phyloP scores from a whole-genome alignment of 1,140 invertebrate species.

The Heliconius hermathena region DNA sequence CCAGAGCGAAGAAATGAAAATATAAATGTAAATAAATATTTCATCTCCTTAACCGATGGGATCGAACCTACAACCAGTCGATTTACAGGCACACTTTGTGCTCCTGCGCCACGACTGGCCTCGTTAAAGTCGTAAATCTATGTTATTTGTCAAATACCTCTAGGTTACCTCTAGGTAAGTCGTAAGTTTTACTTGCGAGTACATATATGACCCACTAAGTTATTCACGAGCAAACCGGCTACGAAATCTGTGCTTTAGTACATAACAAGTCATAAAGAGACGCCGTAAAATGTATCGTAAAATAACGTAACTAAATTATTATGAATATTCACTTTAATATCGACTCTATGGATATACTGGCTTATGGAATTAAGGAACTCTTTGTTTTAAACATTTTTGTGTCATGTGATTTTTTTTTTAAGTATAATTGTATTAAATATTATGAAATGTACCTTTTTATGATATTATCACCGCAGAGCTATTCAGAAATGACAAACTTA shows the following conservation, averaged over 20 bases:
- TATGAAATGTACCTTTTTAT: background rate
- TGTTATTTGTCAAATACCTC: background rate
- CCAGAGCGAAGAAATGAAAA: too few relatives aligned
- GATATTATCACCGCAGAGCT: too few relatives aligned
- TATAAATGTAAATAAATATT: too few relatives aligned
- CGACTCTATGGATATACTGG: background rate
- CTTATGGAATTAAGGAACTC: background rate
- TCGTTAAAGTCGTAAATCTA: background rate
- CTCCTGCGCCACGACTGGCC: too few relatives aligned
- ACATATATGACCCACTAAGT: conserved; percentile 56
- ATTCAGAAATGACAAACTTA: too few relatives aligned
- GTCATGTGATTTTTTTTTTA: background rate
- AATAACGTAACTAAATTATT: conserved; percentile 65
- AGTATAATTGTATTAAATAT: background rate
- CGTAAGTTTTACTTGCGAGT: conserved; percentile 24
- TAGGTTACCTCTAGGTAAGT: conserved; percentile 18
- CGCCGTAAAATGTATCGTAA: conserved; percentile 62
- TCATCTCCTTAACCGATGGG: too few relatives aligned
- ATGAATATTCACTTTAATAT: conserved; percentile 63
- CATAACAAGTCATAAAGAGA: conserved; percentile 72
- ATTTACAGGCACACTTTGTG: too few relatives aligned
- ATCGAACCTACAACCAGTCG: too few relatives aligned
- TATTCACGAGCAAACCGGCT: conserved; percentile 64
- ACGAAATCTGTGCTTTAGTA: conserved; percentile 71
- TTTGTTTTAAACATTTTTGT: background rate